Evolutionary conservation across 2,113 vertebrate species (phyloP).

Genomic region (Reinhardtius hippoglossoides): DNA sequence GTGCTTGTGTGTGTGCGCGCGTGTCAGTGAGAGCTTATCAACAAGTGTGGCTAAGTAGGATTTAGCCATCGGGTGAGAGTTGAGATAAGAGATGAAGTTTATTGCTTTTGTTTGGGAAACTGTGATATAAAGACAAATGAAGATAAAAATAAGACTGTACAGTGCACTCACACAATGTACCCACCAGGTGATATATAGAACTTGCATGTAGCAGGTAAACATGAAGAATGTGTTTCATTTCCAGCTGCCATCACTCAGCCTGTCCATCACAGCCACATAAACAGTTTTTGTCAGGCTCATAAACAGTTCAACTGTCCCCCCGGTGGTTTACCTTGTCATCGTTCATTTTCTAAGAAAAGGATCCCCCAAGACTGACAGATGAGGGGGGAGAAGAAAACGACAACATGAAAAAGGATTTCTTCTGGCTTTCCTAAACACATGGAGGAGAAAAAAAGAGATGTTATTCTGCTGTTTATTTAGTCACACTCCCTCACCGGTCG

Average conservation of each 20-base stretch:
- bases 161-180: neutral
- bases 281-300: conserved; percentile 68
- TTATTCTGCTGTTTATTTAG: conserved; percentile 74
- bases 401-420: conserved; percentile 71
- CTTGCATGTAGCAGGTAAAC: conserved; percentile 40
- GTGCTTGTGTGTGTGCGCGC: conserved; percentile 13
- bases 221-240: conserved; percentile 58
- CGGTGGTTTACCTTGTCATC: conserved; percentile 70
- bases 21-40: conserved; percentile 77
- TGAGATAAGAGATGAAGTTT: conserved; percentile 6
- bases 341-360: conserved; percentile 66
- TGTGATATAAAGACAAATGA: neutral
- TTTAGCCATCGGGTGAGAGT: conserved; percentile 66
- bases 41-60: conserved; percentile 82
- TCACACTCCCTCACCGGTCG: conserved; percentile 61
- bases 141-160: neutral
- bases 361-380: conserved; percentile 70
- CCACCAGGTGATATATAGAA: conserved; percentile 36
- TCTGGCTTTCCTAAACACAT: conserved; percentile 59
- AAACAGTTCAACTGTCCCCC: conserved; percentile 67
- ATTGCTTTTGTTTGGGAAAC: conserved; percentile 13
- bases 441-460: conserved; percentile 36
- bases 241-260: conserved; percentile 41
- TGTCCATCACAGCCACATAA: conserved; percentile 68
- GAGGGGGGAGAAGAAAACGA: conserved; percentile 63